Evolutionary conservation across 1,140 invertebrate genomes (phyloP).

Genomic region (Bombus sylvicola): DNA sequence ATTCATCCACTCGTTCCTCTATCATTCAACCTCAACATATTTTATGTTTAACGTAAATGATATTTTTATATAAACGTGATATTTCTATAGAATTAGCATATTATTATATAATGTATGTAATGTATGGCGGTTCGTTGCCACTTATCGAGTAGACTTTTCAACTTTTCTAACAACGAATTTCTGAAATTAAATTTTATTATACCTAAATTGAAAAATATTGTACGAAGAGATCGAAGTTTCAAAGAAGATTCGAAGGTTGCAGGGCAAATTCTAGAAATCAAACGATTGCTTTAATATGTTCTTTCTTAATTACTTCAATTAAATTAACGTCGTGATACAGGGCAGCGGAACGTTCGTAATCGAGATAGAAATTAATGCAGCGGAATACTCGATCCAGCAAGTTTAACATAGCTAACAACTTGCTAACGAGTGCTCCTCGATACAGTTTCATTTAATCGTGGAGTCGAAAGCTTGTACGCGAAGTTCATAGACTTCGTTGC

Average conservation of each 20-base stretch:
- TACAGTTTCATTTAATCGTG: conserved; percentile 41
- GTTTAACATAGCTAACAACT: conserved; percentile 49
- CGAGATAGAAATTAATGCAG: conserved; percentile 39
- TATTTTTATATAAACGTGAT: too few relatives aligned
- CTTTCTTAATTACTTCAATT: conserved; percentile 47
- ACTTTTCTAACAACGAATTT: too few relatives aligned
- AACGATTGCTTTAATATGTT: not conserved
- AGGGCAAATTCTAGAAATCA: too few relatives aligned
- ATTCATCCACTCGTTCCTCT: too few relatives aligned
- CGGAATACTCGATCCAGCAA: conserved; percentile 27
- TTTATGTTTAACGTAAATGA: too few relatives aligned
- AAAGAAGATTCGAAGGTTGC: not conserved
- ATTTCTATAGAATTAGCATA: too few relatives aligned
- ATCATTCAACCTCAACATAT: too few relatives aligned
- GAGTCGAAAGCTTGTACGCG: not conserved
- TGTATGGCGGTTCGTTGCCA: too few relatives aligned
- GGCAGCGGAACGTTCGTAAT: conserved; percentile 4
- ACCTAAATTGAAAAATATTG: too few relatives aligned
- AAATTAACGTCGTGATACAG: not conserved
- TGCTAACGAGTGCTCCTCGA: conserved; percentile 53
- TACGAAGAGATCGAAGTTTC: not conserved
- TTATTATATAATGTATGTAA: too few relatives aligned
- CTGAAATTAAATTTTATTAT: too few relatives aligned
- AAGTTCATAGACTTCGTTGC: not conserved
- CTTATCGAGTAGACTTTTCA: too few relatives aligned